Evolutionary conservation across 2,888 invertebrate species (phyloP), one percentile per base, ranked within the genome.

Genomic region (Eristalis intricaria): DNA sequence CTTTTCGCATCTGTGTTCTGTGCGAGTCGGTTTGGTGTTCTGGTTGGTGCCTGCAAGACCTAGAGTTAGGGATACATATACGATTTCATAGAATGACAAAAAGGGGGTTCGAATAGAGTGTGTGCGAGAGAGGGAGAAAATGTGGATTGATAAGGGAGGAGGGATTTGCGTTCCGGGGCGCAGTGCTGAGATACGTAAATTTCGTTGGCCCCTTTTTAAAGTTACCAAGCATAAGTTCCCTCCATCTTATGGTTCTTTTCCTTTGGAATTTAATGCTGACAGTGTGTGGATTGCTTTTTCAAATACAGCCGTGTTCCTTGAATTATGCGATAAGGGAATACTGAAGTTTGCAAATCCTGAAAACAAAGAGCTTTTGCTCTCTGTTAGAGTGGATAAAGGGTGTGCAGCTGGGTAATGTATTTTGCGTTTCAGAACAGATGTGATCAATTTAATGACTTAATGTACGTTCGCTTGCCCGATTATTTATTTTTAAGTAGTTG

Each of bases 1-100:
- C 79, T 69, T 87, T 87, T 87, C 76, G 79, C 87, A 87, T 87
- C 87, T 87, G 87, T 76, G 84, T 79, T 32, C 56, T 84, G 79
- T 83, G 83, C 50, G 76, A 43, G 69, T 40, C 63, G 65, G 19
- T 32, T 73, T 32, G 43, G 63, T 71, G 60, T 65, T 63, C 66
- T 73, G 75, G 60, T 76, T 43, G 74, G 38, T 69, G 8, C 76
- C 73, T 82, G 63, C 73, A 69, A 61, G 63, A 79, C 74, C 74
- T 63, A 74, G 58, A 69, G 73, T 38, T 78, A 43, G 50, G 63
- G 69, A 78, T 35, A 71, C 71, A 68, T 40, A 40, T 69, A 60
- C 61, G 58, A 29, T 19, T 15, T 35, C 22, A n/a, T 2, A 8
- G 38, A 32, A 60, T 50, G 50, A 50, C 50, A 50, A 50, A 50